phyloP scores from a whole-genome alignment of 1,140 invertebrate genomes.

The Heliothis subflexa region DNA sequence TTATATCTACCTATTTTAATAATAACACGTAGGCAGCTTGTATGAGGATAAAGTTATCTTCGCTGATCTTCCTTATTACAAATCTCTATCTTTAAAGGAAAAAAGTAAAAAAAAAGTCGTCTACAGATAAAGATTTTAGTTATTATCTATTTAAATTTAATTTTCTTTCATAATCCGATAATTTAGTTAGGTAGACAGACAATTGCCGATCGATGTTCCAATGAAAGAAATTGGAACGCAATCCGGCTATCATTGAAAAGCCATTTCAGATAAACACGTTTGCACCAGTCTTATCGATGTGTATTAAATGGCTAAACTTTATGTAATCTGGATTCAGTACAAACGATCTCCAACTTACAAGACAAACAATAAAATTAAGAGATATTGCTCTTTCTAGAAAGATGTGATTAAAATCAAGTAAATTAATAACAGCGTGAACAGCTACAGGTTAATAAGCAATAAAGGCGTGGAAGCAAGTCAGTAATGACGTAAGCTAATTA shows the following conservation, averaged over 20 bases:
- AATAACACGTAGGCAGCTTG: too few species aligned
- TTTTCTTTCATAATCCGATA: not conserved
- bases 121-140: not conserved
- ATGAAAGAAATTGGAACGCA: not conserved
- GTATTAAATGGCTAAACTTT: not conserved
- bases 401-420: not conserved
- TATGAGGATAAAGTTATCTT: too few species aligned
- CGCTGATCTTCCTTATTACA: too few species aligned
- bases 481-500: too few species aligned
- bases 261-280: slow-evolving; percentile 5
- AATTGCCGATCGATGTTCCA: not conserved
- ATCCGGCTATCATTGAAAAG: not conserved
- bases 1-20: too few species aligned
- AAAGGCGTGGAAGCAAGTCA: too few species aligned
- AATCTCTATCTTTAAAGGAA: too few species aligned
- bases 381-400: not conserved
- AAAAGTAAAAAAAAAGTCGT: not conserved
- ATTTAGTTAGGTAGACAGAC: not conserved
- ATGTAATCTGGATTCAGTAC: too few species aligned
- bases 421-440: too few species aligned
- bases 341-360: too few species aligned
- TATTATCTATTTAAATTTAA: not conserved
- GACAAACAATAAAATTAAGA: not conserved
- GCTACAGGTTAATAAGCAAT: too few species aligned
- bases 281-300: slow-evolving; percentile 1